Conservation (phyloP, 2,113 vertebrate species). For the Oncorhynchus tshawytscha region DNA sequence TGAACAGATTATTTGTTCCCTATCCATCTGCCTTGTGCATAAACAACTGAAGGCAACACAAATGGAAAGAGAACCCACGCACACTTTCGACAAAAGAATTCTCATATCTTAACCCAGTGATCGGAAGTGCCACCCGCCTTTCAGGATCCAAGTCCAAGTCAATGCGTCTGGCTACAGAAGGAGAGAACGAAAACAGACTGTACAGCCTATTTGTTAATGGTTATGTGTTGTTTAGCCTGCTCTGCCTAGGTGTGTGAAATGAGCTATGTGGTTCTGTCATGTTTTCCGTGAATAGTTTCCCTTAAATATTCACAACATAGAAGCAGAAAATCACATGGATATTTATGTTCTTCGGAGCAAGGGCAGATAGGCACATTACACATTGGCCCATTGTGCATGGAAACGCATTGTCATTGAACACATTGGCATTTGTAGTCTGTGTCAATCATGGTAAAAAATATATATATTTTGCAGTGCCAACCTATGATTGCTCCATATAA, state of each 20-base stretch:
- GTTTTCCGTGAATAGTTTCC: background rate
- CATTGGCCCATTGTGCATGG: background rate
- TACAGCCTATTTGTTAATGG: conserved; percentile 18
- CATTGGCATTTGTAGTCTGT: background rate
- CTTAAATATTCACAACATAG: conserved; percentile 1
- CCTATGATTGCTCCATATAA: background rate
- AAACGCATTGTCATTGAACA: background rate
- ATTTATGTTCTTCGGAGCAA: background rate
- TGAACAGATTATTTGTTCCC: too few relatives aligned
- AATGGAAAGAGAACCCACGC: too few relatives aligned
- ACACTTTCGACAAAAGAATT: background rate
- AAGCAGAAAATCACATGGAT: background rate
- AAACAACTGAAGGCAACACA: too few relatives aligned
- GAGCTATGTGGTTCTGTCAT: background rate
- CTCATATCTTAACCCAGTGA: background rate
- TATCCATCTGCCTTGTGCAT: too few relatives aligned
- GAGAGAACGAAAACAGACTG: conserved; percentile 11
- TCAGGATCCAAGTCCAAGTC: conserved; percentile 19
- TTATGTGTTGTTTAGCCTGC: conserved; percentile 6
- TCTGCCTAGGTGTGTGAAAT: background rate
- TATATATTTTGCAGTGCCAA: background rate
- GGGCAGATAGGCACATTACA: background rate
- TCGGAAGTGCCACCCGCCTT: background rate
- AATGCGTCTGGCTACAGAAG: background rate
- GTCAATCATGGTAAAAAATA: background rate